Evolutionary conservation across 2,797 vertebrate species (phyloP).

Genomic region (Pseudochaenichthys georgianus): DNA sequence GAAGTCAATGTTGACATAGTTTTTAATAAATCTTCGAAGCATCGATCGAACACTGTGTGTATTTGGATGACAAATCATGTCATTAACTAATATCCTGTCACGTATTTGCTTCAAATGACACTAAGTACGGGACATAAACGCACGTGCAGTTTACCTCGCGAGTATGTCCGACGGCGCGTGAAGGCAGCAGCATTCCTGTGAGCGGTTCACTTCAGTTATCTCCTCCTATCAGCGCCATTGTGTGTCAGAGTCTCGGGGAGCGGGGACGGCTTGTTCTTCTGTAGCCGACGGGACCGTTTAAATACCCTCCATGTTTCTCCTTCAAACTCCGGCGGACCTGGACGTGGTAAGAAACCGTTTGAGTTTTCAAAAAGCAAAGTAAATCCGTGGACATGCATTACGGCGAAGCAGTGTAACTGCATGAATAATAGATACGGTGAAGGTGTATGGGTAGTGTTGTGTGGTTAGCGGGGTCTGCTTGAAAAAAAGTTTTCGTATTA

Average conservation of each 20-base stretch:
- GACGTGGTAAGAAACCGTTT: conserved; percentile 68
- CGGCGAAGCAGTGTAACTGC: conserved; percentile 6
- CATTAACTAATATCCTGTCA: no score
- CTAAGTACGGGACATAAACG: neutral
- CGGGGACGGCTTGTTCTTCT: conserved; percentile 57
- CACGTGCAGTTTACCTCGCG: neutral
- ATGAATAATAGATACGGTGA: conserved; percentile 50
- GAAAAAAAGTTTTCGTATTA: conserved; percentile 51
- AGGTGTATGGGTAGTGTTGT: conserved; percentile 11
- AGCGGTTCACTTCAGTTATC: conserved; percentile 54
- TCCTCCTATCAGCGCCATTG: conserved; percentile 81
- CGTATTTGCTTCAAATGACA: neutral
- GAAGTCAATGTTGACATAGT: neutral
- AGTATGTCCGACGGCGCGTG: conserved; percentile 42
- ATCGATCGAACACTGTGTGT: neutral
- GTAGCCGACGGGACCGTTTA: conserved; percentile 60
- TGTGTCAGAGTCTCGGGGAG: conserved; percentile 70
- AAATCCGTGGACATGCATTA: neutral
- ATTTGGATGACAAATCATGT: no score
- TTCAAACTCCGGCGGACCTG: conserved; percentile 66
- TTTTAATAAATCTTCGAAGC: neutral
- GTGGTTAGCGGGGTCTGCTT: conserved; percentile 2
- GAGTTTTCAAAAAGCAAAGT: neutral
- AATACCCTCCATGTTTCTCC: conserved; percentile 74
- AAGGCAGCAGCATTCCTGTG: conserved; percentile 65